Conservation (phyloP, 2,797 vertebrate species). For the Manis javanica region DNA sequence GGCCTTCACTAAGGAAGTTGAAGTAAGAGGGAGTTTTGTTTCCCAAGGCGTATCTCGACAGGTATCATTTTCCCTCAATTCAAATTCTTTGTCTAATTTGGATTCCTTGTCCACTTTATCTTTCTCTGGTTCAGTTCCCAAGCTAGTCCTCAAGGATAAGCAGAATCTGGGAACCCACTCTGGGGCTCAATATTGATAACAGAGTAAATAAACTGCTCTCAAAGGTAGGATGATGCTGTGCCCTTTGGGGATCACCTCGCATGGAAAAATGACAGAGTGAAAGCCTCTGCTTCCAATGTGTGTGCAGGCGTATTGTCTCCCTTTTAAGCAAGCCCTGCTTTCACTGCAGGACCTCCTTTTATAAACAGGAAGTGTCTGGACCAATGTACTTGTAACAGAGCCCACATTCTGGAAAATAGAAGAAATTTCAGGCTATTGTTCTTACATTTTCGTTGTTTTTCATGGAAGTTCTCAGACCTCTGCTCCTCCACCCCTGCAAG, state of each 20-base stretch:
- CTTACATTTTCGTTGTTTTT: not conserved
- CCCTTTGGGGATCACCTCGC: not conserved
- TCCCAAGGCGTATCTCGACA: not conserved
- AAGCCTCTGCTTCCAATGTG: not conserved
- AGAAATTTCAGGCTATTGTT: conserved; percentile 5
- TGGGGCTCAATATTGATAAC: not conserved
- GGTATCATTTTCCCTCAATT: not conserved
- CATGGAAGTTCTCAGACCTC: not conserved
- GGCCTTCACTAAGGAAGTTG: not conserved
- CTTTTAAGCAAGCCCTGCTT: not conserved
- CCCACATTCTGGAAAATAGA: conserved; percentile 29
- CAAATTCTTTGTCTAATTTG: not conserved
- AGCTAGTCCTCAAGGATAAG: not conserved
- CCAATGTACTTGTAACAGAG: not conserved
- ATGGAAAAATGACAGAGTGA: not conserved
- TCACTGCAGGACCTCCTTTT: not conserved
- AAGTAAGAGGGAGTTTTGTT: not conserved
- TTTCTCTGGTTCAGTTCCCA: not conserved
- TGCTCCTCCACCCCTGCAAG: not conserved
- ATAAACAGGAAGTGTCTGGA: conserved; percentile 57
- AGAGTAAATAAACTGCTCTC: not conserved
- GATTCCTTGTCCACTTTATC: not conserved
- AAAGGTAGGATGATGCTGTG: not conserved
- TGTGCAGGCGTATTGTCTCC: not conserved
- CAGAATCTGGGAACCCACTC: not conserved